Conservation (phyloP, 2,113 vertebrate genomes). For the Ginglymostoma cirratum region DNA sequence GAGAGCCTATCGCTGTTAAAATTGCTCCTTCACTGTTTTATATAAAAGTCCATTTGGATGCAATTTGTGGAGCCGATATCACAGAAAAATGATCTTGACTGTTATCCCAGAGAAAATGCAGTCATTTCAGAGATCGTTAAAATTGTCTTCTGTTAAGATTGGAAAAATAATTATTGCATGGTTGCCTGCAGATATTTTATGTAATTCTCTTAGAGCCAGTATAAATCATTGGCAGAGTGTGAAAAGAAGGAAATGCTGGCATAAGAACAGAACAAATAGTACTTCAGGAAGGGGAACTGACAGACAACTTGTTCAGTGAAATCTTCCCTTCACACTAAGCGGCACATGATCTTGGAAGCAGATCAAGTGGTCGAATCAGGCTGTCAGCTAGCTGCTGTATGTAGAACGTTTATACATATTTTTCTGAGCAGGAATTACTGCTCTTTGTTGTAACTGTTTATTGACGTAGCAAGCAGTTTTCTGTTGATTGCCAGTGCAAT, state of each 20-base stretch:
- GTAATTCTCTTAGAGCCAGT: not conserved
- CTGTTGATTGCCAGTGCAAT: not conserved
- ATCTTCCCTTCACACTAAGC: not conserved
- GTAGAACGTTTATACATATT: not conserved
- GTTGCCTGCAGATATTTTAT: not conserved
- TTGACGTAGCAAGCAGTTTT: not conserved
- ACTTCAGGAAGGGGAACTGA: not conserved
- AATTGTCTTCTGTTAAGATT: not conserved
- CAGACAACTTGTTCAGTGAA: not conserved
- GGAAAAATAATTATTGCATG: not conserved
- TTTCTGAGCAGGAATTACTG: not conserved
- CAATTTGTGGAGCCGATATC: not conserved
- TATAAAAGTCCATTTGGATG: not conserved
- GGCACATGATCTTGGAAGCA: not conserved
- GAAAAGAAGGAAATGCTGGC: not conserved
- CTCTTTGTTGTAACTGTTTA: not conserved
- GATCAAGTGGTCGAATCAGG: not conserved
- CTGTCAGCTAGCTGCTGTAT: not conserved
- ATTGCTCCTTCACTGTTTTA: no score
- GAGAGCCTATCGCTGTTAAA: not conserved
- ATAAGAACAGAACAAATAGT: not conserved
- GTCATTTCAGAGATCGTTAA: not conserved
- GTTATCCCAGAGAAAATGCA: not conserved
- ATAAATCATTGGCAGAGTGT: not conserved
- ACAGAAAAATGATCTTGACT: not conserved